Evolutionary conservation across 2,113 vertebrate species (phyloP), one percentile per base, ranked within the genome.

Genomic region (Corythoichthys haematopterus): DNA sequence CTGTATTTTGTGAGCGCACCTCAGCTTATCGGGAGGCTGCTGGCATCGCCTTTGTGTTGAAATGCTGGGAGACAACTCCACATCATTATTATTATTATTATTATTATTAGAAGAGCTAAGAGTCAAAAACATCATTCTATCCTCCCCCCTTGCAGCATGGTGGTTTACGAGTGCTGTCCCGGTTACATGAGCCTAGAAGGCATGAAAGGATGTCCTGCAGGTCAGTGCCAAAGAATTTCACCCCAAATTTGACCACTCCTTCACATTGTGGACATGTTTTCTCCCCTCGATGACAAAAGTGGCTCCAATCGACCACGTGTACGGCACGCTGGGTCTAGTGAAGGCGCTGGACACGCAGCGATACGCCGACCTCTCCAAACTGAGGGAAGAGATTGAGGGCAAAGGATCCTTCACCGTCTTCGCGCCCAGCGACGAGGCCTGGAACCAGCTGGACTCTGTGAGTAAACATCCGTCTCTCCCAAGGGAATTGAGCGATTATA

Each of bases 101-200:
- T 28, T 28, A 28, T 28, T 28, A 28, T 35, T 57, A 4, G 13
- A 13, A 6, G 40, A 40, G 52, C 52, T 28, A 12, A 28, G n/a
- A 28, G n/a, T 33, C 51, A 20, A n/a, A 53, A 43, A 47, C 20
- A 10, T 57, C 33, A 36, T 12, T 15, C 57, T 61, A 10, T 45
- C 6, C 1, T 10, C 16, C n/a, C 8, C 59, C 59, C n/a, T 35
- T 2, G 33, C 83, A 99, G 97, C 56, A 80, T 86, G 50, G 88
- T 97, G 8, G 52, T 96, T 37, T 98, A 98, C 70, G 97, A 99
- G 80, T 99, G 97, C 70, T 99, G 97, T 74, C 97, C 97, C 69
- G 97, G 97, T 2, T 99, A 98, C 77, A 98, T 95, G 92, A 91
- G 85, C 81, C 89, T 99, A 88, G 94, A 98, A 3, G 94, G 92